These are phyloP conservation scores for Drosophila limbata DNA, from an alignment of 2,888 invertebrate genomes.

Conservation along the genomic window DNA sequence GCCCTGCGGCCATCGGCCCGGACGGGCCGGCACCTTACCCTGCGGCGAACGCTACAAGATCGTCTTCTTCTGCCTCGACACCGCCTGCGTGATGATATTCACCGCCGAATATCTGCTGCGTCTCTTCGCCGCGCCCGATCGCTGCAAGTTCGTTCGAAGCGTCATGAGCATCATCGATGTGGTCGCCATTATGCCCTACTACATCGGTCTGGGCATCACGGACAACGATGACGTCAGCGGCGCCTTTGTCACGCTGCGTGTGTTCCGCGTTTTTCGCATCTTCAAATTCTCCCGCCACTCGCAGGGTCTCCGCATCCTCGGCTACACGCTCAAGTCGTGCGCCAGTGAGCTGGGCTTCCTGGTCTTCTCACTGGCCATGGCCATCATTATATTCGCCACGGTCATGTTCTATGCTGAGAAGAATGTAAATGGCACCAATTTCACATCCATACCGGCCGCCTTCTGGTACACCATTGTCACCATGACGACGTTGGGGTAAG, in stretches of 20 bases:
- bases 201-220: constrained; percentile 98
- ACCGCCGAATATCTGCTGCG: constrained; percentile 98
- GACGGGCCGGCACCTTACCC: constrained; percentile 93
- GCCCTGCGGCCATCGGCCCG: constrained; percentile 87
- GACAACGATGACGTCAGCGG: constrained; percentile 99
- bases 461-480: constrained; percentile 99
- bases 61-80: constrained; percentile 99
- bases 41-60: constrained; percentile 99
- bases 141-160: constrained; percentile 98
- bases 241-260: constrained; percentile 99
- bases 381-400: constrained; percentile 99
- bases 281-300: constrained; percentile 99
- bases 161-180: constrained; percentile 99
- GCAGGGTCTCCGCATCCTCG: constrained; percentile 98
- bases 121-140: constrained; percentile 98
- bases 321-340: constrained; percentile 99
- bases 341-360: constrained; percentile 99
- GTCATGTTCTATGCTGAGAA: constrained; percentile 99
- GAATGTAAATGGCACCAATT: constrained; percentile 97
- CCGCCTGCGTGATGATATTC: constrained; percentile 99
- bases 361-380: constrained; percentile 99
- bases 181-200: constrained; percentile 99
- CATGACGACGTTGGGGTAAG: constrained; percentile 99
- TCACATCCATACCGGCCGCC: constrained; percentile 99
- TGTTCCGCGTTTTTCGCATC: constrained; percentile 99